Evolutionary conservation across 2,113 vertebrate species (phyloP).

Genomic region (Anthoscopus minutus): DNA sequence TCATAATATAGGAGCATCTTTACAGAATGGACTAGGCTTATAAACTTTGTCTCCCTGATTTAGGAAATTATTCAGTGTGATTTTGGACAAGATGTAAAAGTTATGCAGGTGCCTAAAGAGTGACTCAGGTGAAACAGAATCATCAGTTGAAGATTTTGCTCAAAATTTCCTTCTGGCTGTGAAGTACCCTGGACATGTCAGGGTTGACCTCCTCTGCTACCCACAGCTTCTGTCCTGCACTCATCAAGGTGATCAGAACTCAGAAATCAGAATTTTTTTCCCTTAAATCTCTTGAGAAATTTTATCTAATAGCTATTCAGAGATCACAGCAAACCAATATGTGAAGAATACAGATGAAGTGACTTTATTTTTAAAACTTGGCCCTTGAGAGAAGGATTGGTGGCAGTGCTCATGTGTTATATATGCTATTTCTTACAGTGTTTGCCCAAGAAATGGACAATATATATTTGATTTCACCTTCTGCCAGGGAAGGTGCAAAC

Average conservation of each 20-base stretch:
- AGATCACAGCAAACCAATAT: conserved; percentile 29
- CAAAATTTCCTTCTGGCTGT: neutral
- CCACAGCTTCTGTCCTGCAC: neutral
- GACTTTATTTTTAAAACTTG: conserved; percentile 56
- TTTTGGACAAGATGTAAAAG: neutral
- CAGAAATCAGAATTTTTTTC: neutral
- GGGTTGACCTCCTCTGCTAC: neutral
- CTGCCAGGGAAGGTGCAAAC: neutral
- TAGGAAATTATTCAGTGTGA: neutral
- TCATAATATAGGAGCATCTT: neutral
- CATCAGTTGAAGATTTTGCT: neutral
- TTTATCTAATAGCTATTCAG: conserved; percentile 24
- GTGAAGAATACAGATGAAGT: conserved; percentile 45
- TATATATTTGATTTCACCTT: conserved; percentile 32
- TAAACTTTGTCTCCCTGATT: neutral
- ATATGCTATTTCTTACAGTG: neutral
- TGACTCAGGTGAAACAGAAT: neutral
- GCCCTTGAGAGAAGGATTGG: neutral
- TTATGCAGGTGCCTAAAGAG: neutral
- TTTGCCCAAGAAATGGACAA: conserved; percentile 22
- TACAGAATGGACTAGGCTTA: neutral
- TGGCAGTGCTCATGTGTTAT: conserved; percentile 14
- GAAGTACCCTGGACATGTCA: fast-evolving
- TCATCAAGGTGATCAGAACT: neutral
- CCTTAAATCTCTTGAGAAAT: neutral